Conservation (phyloP, 2,888 invertebrate genomes). For the Bellardia bayeri region DNA sequence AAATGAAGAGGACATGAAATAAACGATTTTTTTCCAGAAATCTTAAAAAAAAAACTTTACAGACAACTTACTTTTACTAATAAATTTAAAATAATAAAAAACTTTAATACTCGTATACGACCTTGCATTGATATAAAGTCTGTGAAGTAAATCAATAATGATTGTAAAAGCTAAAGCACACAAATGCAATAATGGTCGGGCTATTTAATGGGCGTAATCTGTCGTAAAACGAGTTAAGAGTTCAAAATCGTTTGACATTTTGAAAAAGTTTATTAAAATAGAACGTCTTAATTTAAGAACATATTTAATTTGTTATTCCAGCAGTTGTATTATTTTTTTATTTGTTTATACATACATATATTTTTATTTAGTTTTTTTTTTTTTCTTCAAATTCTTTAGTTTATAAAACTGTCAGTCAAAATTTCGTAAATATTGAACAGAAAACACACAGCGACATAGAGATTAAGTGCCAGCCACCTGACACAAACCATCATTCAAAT, state of each 20-base stretch:
- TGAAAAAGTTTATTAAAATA: neutral
- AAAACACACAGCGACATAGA: slow-evolving; percentile 12
- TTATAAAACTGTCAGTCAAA: slow-evolving; percentile 58
- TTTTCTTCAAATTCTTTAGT: slow-evolving; percentile 26
- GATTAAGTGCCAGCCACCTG: slow-evolving; percentile 56
- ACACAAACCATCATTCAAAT: slow-evolving; percentile 62
- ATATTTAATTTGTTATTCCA: neutral
- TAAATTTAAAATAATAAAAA: neutral
- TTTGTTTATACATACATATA: slow-evolving; percentile 4
- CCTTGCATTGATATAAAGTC: slow-evolving; percentile 38
- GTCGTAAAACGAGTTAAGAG: neutral
- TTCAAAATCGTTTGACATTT: neutral
- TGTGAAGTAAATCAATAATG: slow-evolving; percentile 25
- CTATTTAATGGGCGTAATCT: neutral
- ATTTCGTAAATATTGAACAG: slow-evolving; percentile 53
- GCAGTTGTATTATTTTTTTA: neutral
- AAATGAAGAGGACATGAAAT: slow-evolving; percentile 31
- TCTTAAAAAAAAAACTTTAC: slow-evolving; percentile 48
- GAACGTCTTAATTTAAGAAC: neutral
- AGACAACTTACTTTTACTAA: slow-evolving; percentile 34
- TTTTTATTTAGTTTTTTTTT: neutral
- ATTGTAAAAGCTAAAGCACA: neutral
- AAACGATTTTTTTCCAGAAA: slow-evolving; percentile 31
- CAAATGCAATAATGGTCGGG: neutral
- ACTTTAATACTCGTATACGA: slow-evolving; percentile 30